Evolutionary conservation across 2,888 invertebrate genomes (phyloP), one percentile per base, ranked within the genome.

Genomic region (Altica lythri): DNA sequence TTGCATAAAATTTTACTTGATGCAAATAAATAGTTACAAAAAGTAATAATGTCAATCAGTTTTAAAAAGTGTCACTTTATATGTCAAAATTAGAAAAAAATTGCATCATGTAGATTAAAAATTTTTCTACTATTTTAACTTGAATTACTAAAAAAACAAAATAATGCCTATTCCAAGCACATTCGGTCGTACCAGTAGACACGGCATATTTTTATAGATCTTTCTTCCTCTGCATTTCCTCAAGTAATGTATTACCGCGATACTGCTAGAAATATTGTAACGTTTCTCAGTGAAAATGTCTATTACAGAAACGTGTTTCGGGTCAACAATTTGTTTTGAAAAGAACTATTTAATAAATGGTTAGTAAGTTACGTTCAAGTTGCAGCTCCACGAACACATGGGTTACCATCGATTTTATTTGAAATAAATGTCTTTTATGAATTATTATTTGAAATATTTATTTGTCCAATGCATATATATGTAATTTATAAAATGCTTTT

Each of bases 271-370:
- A 53, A 53, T 54, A 57, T 54, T 43, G 51, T 57, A 50, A 43
- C 38, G 16, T 50, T 42, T 51, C 53, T 45, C 50, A 50, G 37
- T 47, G 44, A 45, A 38, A 50, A 57, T 44, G 50, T 54, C 46
- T 53, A 54, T 47, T 51, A 54, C 47, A 12, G 30, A 25, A 49
- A 53, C 57, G 51, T 53, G 47, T 57, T 57, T 25, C 47, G 47
- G 43, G 42, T 37, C 29, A 54, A 53, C 50, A 53, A 51, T 57
- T 53, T 53, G 47, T 55, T 53, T 49, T 16, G 27, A 13, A 32
- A 46, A 46, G 34, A 55, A 50, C 45, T 54, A 37, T 43, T 29
- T 40, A 47, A 53, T 47, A 53, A 46, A 53, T 47, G 40, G 14
- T 17, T 42, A 34, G 16, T 19, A 32, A 32, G 18, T 49, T 49